Conservation (phyloP, 2,888 invertebrate species). For the Bugula neritina region DNA sequence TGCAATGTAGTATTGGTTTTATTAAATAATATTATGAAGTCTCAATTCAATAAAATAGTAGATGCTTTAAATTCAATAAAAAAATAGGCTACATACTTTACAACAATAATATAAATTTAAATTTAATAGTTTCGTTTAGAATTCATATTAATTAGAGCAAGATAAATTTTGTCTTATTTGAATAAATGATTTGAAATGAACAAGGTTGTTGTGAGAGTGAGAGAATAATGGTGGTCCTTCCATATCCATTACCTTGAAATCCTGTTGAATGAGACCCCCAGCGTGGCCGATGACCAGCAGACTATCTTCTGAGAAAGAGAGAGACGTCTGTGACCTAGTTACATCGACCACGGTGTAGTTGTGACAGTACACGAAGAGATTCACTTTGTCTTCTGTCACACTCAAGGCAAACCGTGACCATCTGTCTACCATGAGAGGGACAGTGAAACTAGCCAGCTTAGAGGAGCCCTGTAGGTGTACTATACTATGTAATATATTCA, state of each 20-base stretch:
- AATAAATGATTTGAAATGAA: too few species aligned
- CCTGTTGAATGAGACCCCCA: constrained; percentile 64
- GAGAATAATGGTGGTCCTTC: too few species aligned
- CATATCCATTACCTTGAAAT: constrained; percentile 80
- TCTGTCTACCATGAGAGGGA: constrained; percentile 70
- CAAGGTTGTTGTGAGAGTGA: too few species aligned
- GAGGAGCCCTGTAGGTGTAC: neutral
- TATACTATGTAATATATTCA: neutral
- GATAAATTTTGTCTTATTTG: too few species aligned
- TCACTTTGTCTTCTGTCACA: constrained; percentile 66
- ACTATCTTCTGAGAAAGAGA: neutral
- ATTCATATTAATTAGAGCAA: too few species aligned
- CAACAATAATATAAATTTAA: too few species aligned
- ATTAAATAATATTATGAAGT: too few species aligned
- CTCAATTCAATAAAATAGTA: too few species aligned
- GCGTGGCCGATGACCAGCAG: constrained; percentile 23
- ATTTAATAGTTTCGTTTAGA: too few species aligned
- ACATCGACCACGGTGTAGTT: constrained; percentile 43
- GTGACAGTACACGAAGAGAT: constrained; percentile 78
- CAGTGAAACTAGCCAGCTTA: constrained; percentile 41
- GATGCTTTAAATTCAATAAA: too few species aligned
- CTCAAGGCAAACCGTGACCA: constrained; percentile 66
- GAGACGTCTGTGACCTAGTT: neutral
- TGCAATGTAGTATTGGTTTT: too few species aligned
- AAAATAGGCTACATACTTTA: too few species aligned